Percentiles rank a stretch among this genome's conserved stretches.
Evolutionary conservation across 2,113 vertebrate genomes (phyloP).

Genomic region (Indicator indicator): DNA sequence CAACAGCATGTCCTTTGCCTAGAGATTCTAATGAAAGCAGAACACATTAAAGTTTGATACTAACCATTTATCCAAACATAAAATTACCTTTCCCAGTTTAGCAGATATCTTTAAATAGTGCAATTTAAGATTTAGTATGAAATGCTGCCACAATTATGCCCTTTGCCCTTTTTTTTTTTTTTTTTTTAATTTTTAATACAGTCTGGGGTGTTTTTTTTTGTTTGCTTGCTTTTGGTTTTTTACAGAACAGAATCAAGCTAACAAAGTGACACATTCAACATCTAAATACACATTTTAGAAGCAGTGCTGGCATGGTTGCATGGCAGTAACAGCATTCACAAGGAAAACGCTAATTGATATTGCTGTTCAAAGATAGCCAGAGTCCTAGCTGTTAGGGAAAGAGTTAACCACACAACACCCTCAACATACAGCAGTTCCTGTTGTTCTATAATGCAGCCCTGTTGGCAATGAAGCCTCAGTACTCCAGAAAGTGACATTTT

Average conservation of each 20-base stretch:
- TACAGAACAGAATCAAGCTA: background rate
- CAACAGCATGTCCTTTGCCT: slow-evolving; percentile 84
- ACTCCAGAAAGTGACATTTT: background rate
- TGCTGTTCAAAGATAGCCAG: background rate
- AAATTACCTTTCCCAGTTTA: background rate
- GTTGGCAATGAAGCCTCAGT: background rate
- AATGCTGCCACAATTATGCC: background rate
- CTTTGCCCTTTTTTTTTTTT: no score
- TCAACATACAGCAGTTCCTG: background rate
- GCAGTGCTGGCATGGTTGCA: fast-evolving
- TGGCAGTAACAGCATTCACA: background rate
- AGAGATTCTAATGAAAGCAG: slow-evolving; percentile 78
- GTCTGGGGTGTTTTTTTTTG: no score
- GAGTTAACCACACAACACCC: background rate
- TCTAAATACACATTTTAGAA: background rate
- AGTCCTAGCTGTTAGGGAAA: background rate
- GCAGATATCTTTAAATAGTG: background rate
- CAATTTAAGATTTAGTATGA: background rate
- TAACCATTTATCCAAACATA: background rate
- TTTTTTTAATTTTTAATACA: no score
- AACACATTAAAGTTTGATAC: background rate
- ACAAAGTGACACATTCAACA: background rate
- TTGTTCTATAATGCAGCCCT: background rate
- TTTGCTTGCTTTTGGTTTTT: background rate
- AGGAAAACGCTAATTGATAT: background rate